phyloP scores from a whole-genome alignment of 2,797 vertebrate genomes.

The Morelia viridis region DNA sequence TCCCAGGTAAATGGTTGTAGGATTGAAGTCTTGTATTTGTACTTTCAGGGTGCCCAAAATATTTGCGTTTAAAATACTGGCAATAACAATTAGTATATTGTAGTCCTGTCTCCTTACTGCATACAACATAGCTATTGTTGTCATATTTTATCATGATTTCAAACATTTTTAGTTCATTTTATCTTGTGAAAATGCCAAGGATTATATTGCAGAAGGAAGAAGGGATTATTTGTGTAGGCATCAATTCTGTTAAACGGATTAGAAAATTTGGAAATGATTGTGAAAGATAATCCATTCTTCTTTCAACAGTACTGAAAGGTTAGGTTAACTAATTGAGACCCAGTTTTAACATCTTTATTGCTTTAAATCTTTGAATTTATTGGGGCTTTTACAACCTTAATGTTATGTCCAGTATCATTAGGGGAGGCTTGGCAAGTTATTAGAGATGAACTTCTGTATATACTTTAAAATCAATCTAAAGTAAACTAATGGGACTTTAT shows the following conservation, averaged over 20 bases:
- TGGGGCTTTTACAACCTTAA: not conserved
- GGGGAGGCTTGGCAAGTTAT: not conserved
- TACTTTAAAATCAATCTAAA: not conserved
- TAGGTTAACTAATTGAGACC: not conserved
- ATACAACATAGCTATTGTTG: not conserved
- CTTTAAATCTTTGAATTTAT: not conserved
- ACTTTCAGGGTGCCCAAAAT: not conserved
- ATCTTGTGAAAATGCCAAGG: not conserved
- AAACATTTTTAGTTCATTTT: not conserved
- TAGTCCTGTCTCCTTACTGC: not conserved
- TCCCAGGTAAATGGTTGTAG: not conserved
- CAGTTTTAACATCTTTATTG: not conserved
- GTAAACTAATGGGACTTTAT: not conserved
- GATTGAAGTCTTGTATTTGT: not conserved
- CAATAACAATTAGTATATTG: not conserved
- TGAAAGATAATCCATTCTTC: constrained; percentile 15
- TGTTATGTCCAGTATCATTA: not conserved
- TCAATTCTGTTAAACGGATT: not conserved
- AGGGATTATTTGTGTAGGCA: not conserved
- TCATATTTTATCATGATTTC: not conserved
- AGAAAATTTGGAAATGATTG: constrained; percentile 10
- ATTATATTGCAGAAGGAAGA: constrained; percentile 20
- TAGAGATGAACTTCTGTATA: not conserved
- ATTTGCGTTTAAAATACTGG: not conserved
- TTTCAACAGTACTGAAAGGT: not conserved